A percentile compares a stretch with the other conserved stretches of the same genome.
Evolutionary conservation across 2,888 invertebrate species (phyloP).

Genomic region (Coelopa pilipes): DNA sequence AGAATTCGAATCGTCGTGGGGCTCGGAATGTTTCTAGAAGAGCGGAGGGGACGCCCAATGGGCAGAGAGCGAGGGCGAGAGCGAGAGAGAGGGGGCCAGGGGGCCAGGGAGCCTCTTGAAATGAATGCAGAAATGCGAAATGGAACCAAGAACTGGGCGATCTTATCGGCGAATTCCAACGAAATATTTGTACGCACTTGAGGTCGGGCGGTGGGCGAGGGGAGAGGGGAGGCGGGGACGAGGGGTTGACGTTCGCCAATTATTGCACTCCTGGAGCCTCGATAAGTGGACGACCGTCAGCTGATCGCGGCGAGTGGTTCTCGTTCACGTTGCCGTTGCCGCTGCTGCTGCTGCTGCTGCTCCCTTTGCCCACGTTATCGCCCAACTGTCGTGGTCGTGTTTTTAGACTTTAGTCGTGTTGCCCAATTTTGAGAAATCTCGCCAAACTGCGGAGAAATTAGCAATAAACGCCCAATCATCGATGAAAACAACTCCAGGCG

Average conservation of each 20-base stretch:
- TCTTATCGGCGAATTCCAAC: constrained; percentile 5
- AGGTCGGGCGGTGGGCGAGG: neutral
- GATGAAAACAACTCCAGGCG: too few relatives aligned
- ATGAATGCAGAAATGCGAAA: constrained; percentile 23
- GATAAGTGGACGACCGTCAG: neutral
- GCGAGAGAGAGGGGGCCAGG: neutral
- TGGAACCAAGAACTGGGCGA: constrained; percentile 3
- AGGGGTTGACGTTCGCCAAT: too few relatives aligned
- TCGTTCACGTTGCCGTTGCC: neutral
- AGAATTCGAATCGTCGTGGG: neutral
- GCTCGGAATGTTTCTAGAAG: neutral
- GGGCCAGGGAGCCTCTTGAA: neutral
- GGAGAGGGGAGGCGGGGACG: neutral
- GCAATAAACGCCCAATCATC: too few relatives aligned
- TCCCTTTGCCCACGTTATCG: neutral
- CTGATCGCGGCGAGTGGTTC: constrained; percentile 1
- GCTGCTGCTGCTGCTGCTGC: neutral
- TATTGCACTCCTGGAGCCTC: too few relatives aligned
- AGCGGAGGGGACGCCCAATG: neutral
- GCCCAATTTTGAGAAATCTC: too few relatives aligned
- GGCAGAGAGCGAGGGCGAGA: neutral
- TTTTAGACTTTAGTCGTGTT: too few relatives aligned
- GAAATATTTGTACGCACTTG: constrained; percentile 28
- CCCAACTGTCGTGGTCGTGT: neutral
- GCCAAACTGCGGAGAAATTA: too few relatives aligned